Percentiles rank a stretch among this genome's conserved stretches.
phyloP scores from a whole-genome alignment of 2,113 vertebrate species.

The Alouatta palliata region DNA sequence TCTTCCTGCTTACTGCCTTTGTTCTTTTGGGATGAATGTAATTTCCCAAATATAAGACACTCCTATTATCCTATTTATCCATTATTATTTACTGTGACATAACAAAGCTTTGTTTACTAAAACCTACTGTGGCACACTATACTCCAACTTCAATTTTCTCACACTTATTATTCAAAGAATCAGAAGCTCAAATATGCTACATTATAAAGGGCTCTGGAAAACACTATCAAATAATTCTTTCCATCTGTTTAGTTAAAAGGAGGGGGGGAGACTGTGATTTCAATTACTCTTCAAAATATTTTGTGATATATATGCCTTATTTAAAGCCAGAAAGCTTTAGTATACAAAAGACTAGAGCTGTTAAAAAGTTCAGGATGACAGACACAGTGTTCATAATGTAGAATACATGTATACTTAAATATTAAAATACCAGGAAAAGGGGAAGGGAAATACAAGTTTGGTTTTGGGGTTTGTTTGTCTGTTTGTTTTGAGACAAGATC shows the following conservation, averaged over 20 bases:
- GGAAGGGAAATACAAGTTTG: background rate
- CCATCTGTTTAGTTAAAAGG: background rate
- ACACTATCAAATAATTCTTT: conserved; percentile 32
- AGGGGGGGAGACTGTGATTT: background rate
- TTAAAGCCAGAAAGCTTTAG: background rate
- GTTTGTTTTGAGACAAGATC: too few relatives aligned
- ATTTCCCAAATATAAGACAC: background rate
- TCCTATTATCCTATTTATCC: background rate
- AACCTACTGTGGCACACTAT: background rate
- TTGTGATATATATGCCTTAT: background rate
- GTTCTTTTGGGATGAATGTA: background rate
- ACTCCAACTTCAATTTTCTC: background rate
- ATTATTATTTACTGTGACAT: background rate
- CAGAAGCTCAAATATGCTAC: background rate
- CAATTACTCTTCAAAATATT: background rate
- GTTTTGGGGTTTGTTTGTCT: too few relatives aligned
- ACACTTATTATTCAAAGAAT: background rate
- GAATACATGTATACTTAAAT: background rate
- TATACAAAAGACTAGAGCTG: background rate
- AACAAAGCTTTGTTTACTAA: background rate
- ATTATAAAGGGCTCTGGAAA: background rate
- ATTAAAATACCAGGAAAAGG: background rate
- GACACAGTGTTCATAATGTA: background rate
- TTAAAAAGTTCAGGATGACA: background rate
- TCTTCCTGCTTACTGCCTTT: background rate